These are phyloP conservation scores for Tupiocoris notatus DNA, from an alignment of 2,888 invertebrate species.

Conservation along the genomic window DNA sequence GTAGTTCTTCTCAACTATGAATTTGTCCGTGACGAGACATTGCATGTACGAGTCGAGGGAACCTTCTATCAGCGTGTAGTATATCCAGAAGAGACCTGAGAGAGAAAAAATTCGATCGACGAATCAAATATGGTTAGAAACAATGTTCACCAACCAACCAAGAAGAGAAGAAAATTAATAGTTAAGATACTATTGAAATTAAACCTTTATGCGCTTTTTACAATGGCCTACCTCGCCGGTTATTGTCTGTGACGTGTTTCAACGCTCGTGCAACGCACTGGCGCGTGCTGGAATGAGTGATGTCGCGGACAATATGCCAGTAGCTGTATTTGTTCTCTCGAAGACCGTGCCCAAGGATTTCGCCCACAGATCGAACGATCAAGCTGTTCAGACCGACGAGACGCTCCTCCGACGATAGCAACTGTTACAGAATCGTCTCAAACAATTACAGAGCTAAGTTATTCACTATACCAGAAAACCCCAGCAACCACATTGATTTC, in stretches of 20 bases:
- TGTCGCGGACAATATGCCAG: slow-evolving; percentile 48
- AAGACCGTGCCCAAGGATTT: slow-evolving; percentile 47
- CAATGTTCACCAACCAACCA: too few species aligned
- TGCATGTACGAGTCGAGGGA: slow-evolving; percentile 49
- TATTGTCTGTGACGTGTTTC: slow-evolving; percentile 44
- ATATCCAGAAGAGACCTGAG: slow-evolving; percentile 48
- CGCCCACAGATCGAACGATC: slow-evolving; percentile 42
- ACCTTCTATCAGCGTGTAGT: slow-evolving; percentile 48
- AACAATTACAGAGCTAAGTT: too few species aligned
- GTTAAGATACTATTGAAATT: too few species aligned
- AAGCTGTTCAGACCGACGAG: slow-evolving; percentile 40
- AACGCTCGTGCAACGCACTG: slow-evolving; percentile 47
- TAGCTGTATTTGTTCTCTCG: slow-evolving; percentile 45
- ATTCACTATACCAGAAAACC: too few species aligned
- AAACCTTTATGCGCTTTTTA: too few species aligned
- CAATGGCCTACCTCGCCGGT: slow-evolving; percentile 37
- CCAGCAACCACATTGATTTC: too few species aligned
- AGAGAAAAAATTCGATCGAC: too few species aligned
- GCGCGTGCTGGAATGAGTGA: slow-evolving; percentile 47
- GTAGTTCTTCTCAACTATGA: slow-evolving; percentile 44
- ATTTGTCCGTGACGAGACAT: slow-evolving; percentile 46
- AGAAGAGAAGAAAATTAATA: too few species aligned
- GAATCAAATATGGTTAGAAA: too few species aligned
- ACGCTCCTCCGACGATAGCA: slow-evolving; percentile 40
- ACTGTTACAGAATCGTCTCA: too few species aligned